Evolutionary conservation across 2,888 invertebrate species (phyloP).

Genomic region (Limnephilus auricula): DNA sequence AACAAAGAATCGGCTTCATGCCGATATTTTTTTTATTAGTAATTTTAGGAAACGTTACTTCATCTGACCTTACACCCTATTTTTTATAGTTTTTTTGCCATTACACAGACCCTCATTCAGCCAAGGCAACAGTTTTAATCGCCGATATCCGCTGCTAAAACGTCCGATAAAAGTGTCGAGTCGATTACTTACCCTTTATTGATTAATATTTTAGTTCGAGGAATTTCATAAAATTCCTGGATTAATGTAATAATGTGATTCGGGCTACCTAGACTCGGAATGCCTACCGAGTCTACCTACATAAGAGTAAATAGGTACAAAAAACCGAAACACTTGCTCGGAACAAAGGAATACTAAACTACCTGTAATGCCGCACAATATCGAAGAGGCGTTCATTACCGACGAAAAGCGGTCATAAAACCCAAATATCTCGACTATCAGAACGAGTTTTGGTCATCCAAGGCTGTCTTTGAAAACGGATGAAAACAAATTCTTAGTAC

Average conservation of each 20-base stretch:
- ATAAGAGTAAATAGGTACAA: slow-evolving; percentile 29
- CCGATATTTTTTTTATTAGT: not conserved
- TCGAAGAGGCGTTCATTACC: slow-evolving; percentile 62
- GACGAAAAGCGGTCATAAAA: slow-evolving; percentile 63
- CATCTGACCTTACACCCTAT: no score
- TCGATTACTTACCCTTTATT: not conserved
- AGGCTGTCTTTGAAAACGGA: slow-evolving; percentile 54
- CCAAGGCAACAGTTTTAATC: not conserved
- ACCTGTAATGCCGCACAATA: slow-evolving; percentile 52
- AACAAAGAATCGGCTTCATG: not conserved
- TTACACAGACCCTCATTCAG: not conserved
- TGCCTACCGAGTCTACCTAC: slow-evolving; percentile 10
- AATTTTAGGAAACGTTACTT: no score
- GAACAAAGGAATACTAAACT: slow-evolving; percentile 51
- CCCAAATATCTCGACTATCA: slow-evolving; percentile 65
- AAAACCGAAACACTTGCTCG: slow-evolving; percentile 44
- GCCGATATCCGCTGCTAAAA: not conserved
- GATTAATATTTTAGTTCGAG: not conserved
- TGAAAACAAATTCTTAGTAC: slow-evolving; percentile 52
- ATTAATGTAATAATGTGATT: slow-evolving; percentile 4
- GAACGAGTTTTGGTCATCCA: slow-evolving; percentile 61
- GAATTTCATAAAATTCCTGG: not conserved
- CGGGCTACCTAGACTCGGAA: slow-evolving; percentile 20
- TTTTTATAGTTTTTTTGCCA: not conserved
- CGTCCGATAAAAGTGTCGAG: not conserved